These are phyloP conservation scores for Nasonia giraulti DNA, from an alignment of 1,140 invertebrate genomes.

Conservation along the genomic window DNA sequence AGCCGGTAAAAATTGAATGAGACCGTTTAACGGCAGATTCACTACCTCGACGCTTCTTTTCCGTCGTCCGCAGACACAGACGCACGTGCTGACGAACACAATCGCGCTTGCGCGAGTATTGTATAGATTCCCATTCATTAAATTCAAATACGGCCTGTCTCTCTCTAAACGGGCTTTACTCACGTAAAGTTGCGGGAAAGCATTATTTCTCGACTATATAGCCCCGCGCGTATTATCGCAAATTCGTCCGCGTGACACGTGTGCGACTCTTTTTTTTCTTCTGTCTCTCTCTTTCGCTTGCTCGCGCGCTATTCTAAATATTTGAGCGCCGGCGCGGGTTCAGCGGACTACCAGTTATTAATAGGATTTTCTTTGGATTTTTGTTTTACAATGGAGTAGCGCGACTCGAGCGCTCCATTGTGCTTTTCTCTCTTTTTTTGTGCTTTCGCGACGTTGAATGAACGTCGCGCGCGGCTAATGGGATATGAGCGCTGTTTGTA, in stretches of 20 bases:
- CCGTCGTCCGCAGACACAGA: neutral
- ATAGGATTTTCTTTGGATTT: neutral
- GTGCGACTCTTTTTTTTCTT: neutral
- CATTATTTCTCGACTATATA: conserved; percentile 10
- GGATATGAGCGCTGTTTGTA: neutral
- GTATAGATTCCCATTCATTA: conserved; percentile 42
- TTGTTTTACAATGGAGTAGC: neutral
- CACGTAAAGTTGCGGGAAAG: conserved; percentile 7
- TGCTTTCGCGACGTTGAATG: neutral
- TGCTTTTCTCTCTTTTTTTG: neutral
- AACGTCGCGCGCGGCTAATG: neutral
- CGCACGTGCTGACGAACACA: neutral
- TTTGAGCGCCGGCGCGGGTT: neutral
- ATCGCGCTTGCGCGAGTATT: neutral
- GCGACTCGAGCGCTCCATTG: neutral
- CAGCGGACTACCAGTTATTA: neutral
- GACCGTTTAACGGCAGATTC: conserved; percentile 61
- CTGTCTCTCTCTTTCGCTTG: too few species aligned
- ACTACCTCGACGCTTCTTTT: conserved; percentile 29
- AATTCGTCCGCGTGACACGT: neutral
- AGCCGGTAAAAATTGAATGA: conserved; percentile 67
- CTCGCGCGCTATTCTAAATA: neutral
- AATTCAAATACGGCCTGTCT: conserved; percentile 31
- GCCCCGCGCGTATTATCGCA: neutral
- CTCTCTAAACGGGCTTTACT: conserved; percentile 28